These are phyloP conservation scores for Telmatherina bonti DNA, from an alignment of 2,797 vertebrate genomes.

Conservation along the genomic window DNA sequence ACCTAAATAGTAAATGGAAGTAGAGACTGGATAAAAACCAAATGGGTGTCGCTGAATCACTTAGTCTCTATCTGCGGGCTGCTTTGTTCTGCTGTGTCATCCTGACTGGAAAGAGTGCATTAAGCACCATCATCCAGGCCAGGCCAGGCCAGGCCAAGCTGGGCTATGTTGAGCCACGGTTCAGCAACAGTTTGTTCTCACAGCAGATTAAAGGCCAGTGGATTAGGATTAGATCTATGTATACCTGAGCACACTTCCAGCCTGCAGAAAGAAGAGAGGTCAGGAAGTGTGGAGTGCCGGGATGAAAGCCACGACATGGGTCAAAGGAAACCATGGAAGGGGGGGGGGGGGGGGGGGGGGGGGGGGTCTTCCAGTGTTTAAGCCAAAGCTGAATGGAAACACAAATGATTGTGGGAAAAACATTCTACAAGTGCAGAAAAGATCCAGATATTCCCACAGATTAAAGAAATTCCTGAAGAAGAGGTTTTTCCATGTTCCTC, in stretches of 20 bases:
- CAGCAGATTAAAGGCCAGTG: constrained; percentile 50
- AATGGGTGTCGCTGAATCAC: background rate
- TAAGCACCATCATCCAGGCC: constrained; percentile 3
- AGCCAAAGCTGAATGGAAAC: too few relatives aligned
- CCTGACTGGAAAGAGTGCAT: constrained; percentile 10
- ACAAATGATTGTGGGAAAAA: too few relatives aligned
- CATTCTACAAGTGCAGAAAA: too few relatives aligned
- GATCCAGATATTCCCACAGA: too few relatives aligned
- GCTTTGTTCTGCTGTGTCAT: constrained; percentile 31
- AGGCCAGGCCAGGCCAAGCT: background rate
- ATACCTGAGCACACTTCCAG: constrained; percentile 17
- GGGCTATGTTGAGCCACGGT: constrained; percentile 6
- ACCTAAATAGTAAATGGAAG: too few relatives aligned
- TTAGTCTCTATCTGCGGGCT: background rate
- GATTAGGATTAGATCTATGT: constrained; percentile 59
- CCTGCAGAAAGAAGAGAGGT: constrained; percentile 3
- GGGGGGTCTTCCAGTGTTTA: too few relatives aligned
- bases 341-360: too few relatives aligned
- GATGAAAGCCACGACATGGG: constrained; percentile 19
- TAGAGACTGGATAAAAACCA: too few relatives aligned
- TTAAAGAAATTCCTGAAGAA: too few relatives aligned
- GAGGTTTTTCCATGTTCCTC: too few relatives aligned
- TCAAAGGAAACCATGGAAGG: constrained; percentile 14
- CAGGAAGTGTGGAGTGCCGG: constrained; percentile 31
- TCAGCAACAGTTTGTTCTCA: constrained; percentile 39